A percentile compares a stretch with the other conserved stretches of the same genome.
These are phyloP conservation scores for Empis stercorea DNA, from an alignment of 2,888 invertebrate species.

Conservation along the genomic window DNA sequence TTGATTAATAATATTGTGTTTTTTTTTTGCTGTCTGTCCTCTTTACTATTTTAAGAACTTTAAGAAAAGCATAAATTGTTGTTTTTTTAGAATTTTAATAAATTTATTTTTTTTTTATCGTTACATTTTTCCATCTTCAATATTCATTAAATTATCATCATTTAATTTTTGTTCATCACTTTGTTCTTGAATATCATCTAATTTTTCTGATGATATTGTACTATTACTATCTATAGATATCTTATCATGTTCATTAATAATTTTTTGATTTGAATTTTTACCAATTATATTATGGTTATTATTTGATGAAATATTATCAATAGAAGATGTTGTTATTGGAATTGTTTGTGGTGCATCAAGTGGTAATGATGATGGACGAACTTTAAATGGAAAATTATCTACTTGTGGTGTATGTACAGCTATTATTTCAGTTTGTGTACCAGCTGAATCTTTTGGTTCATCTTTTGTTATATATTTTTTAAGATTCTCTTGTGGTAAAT, in stretches of 20 bases:
- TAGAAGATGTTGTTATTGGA: slow-evolving; percentile 14
- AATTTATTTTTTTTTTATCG: neutral
- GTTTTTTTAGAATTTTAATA: neutral
- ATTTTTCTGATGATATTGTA: neutral
- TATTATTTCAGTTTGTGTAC: slow-evolving; percentile 69
- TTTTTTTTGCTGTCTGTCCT: too few species aligned
- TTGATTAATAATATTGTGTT: too few species aligned
- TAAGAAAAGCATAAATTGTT: too few species aligned
- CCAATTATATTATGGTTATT: slow-evolving; percentile 12
- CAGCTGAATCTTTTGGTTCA: slow-evolving; percentile 30
- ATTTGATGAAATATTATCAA: slow-evolving; percentile 11
- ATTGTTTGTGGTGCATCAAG: slow-evolving; percentile 16
- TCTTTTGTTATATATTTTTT: slow-evolving; percentile 23
- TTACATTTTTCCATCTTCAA: neutral
- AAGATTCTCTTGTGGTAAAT: slow-evolving; percentile 30
- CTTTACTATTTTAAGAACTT: too few species aligned
- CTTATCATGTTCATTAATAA: neutral
- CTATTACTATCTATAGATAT: neutral
- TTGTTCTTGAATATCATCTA: neutral
- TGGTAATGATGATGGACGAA: slow-evolving; percentile 33
- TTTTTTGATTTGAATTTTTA: neutral
- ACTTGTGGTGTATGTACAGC: slow-evolving; percentile 67
- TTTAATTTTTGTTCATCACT: slow-evolving; percentile 3
- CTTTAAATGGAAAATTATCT: slow-evolving; percentile 36
- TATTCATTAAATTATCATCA: neutral